Evolutionary conservation across 2,888 invertebrate genomes (phyloP), one percentile per base, ranked within the genome.

Genomic region (Clistopyga incitator): DNA sequence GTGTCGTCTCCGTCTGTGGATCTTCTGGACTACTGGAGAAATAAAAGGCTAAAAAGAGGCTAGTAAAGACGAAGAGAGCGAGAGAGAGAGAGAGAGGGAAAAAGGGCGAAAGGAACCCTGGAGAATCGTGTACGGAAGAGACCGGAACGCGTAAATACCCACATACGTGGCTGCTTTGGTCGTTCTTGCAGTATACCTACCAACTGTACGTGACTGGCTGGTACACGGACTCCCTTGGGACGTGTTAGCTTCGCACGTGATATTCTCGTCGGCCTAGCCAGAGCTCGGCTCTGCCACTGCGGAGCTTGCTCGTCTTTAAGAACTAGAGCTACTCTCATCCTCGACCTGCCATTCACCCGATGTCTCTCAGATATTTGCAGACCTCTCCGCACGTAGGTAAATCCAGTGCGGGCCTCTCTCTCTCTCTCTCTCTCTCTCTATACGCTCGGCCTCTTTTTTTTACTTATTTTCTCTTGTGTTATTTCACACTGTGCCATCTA

Each of bases 211-310:
- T 83, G 85, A 85, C 84, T 83, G 54, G 59, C 75, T 82, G 79
- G 59, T 77, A 29, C 50, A 15, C 50, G 52, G 72, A 67, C 72
- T 90, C 89, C 86, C 89, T 13, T 68, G 89, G 88, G 91, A 89
- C 89, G 88, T 88, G 91, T 89, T 91, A 89, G 87, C 87, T 87
- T 87, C 87, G 90, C 87, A 90, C 90, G 91, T 90, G 91, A 89
- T 89, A 87, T 88, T 88, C 78, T 78, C 76, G 59, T 78, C 75
- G 64, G 75, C 74, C 29, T 47, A 25, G 45, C 61, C 29, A 34
- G 25, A 18, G 34, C 56, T 81, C 65, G 42, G 42, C 65, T 52
- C 64, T 74, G 56, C 64, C 56, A 25, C 71, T 45, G 13, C 70
- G 25, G 29, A 71, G 75, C 74, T 74, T 47, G 42, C 78, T 23